phyloP scores from a whole-genome alignment of 2,797 vertebrate genomes.

The Antennarius maculatus region DNA sequence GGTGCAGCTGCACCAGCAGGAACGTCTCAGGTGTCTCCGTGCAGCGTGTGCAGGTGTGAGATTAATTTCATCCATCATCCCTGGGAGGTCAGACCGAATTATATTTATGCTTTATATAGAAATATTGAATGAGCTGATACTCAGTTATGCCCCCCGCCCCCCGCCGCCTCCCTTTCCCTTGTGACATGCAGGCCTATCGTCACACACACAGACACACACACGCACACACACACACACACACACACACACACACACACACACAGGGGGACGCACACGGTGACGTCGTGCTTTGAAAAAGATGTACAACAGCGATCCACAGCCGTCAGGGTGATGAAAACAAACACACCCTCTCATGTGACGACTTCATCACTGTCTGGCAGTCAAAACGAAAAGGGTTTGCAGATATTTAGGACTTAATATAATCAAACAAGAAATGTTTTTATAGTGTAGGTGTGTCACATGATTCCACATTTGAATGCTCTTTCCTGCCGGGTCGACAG shows the following conservation, averaged over 20 bases:
- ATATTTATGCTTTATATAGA: conserved; percentile 28
- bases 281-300: conserved; percentile 5
- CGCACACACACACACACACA: conserved; percentile 7
- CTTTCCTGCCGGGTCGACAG: too few species aligned
- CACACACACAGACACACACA: conserved; percentile 11
- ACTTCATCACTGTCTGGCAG: conserved; percentile 4
- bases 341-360: background rate
- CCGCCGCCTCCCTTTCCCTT: conserved; percentile 23
- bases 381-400: conserved; percentile 31
- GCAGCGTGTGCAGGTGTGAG: conserved; percentile 35
- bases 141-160: conserved; percentile 19
- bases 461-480: too few species aligned
- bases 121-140: conserved; percentile 39
- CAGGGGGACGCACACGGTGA: too few species aligned
- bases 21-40: conserved; percentile 27
- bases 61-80: conserved; percentile 46
- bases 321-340: conserved; percentile 33
- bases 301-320: conserved; percentile 22
- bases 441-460: too few species aligned
- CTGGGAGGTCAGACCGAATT: conserved; percentile 29
- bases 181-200: conserved; percentile 18
- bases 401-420: conserved; percentile 6
- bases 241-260: background rate
- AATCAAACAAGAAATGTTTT: too few species aligned
- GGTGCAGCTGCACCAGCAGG: conserved; percentile 5